Evolutionary conservation across 2,797 vertebrate genomes (phyloP), one percentile per base, ranked within the genome.

Genomic region (Muraenolepis orangiensis): DNA sequence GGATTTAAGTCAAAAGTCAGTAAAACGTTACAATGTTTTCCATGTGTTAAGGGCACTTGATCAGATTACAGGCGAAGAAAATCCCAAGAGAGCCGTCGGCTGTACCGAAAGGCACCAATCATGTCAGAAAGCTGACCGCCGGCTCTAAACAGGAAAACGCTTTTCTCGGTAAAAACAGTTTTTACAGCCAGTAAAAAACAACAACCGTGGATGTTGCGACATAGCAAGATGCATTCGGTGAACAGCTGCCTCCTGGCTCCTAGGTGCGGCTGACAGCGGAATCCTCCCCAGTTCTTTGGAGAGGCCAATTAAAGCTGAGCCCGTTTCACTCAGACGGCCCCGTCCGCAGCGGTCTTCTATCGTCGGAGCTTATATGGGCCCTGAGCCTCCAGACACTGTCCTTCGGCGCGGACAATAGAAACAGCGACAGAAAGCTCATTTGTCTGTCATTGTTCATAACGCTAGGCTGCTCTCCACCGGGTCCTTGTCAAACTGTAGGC

Each of bases 251-350:
- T 16, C 23, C 66, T 46, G 77, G 72, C 40, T 78, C 75, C 88
- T 74, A 11, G 71, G 80, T 80, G 84, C 82, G 69, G 8, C 82
- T 71, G 8, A 64, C 84, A 6, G 76, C 57, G 80, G 85, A 86
- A 85, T 82, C 78, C 74, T 78, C 75, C 29, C 73, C 77, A 83
- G 82, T 76, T 83, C 83, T 79, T 78, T 72, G 32, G 68, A 64
- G 74, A 26, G 66, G 57, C 77, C 76, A 79, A 86, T 86, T 73
- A 88, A 77, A 71, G 40, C 72, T 16, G 29, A 70, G 61, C 66
- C 72, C 76, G 34, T 71, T 85, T 76, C 72, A 70, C 76, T 79
- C 75, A 78, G 46, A 6, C 26, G 11, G 26, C 10, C 26, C 8
- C 23, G 46, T 64, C 66, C 76, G 42, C 42, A 46, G 18, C 42